Percentiles rank a stretch among this genome's conserved stretches.
phyloP scores from a whole-genome alignment of 2,888 invertebrate species.

The Rambutsinella grinnellia region DNA sequence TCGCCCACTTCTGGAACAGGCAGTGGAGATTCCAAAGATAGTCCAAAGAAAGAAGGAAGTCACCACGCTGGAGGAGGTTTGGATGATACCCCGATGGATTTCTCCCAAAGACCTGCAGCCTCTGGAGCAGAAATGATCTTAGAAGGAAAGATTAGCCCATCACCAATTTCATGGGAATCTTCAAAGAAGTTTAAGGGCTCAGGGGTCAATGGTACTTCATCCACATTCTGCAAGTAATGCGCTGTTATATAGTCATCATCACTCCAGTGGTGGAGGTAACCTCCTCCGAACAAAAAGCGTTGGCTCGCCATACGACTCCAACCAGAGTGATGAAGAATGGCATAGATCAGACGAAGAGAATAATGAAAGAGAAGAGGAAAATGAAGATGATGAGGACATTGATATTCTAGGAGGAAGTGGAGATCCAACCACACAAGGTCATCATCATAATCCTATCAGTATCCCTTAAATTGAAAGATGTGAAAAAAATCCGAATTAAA shows the following conservation, averaged over 20 bases:
- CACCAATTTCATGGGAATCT: background rate
- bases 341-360: constrained; percentile 5
- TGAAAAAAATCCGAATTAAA: too few species aligned
- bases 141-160: too few species aligned
- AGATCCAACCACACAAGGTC: background rate
- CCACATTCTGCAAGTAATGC: constrained; percentile 10
- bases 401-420: constrained; percentile 13
- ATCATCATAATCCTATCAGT: background rate
- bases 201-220: constrained; percentile 3
- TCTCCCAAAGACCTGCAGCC: constrained; percentile 48
- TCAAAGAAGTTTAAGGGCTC: background rate
- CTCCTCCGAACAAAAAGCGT: background rate
- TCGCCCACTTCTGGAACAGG: constrained; percentile 19
- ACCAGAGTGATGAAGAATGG: constrained; percentile 12
- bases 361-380: background rate
- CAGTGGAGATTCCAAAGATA: background rate
- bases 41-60: background rate
- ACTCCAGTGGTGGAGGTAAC: background rate
- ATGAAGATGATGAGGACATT: constrained; percentile 27
- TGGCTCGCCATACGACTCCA: background rate
- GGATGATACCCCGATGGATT: constrained; percentile 62
- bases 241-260: background rate
- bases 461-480: constrained; percentile 6
- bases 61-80: constrained; percentile 4
- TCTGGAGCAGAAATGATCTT: background rate